A percentile compares a stretch with the other conserved stretches of the same genome.
These are phyloP conservation scores for Camponotus floridanus DNA, from an alignment of 1,140 invertebrate genomes.

Conservation along the genomic window DNA sequence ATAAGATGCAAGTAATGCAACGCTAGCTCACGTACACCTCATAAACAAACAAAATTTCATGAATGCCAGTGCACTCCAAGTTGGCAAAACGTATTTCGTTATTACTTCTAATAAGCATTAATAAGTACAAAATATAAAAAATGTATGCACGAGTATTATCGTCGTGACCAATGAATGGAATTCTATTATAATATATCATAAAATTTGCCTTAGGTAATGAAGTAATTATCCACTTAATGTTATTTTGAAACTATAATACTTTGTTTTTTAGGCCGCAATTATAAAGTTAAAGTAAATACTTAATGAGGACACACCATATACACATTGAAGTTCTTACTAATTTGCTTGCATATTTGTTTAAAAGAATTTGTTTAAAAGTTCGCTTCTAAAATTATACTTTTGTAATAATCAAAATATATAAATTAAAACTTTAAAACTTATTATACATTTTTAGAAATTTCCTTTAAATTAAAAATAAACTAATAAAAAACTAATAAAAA, in stretches of 20 bases:
- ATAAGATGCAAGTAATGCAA: conserved; percentile 39
- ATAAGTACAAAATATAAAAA: conserved; percentile 3
- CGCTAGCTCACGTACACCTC: background rate
- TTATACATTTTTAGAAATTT: background rate
- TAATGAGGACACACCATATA: background rate
- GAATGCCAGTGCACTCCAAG: background rate
- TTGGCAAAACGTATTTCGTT: background rate
- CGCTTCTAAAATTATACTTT: conserved; percentile 7
- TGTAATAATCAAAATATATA: background rate
- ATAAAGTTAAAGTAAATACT: conserved; percentile 11
- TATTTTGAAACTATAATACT: background rate
- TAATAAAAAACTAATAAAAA: background rate
- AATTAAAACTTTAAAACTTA: conserved; percentile 7
- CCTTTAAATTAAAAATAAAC: background rate
- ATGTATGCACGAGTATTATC: background rate
- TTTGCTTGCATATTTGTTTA: background rate
- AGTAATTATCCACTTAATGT: background rate
- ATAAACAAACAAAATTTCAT: conserved; percentile 27
- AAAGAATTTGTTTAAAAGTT: background rate
- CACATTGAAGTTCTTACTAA: background rate
- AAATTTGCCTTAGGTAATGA: background rate
- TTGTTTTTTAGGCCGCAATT: background rate
- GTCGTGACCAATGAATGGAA: background rate
- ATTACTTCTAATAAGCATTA: background rate
- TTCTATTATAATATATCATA: background rate